Evolutionary conservation across 1,140 invertebrate species (phyloP).

Genomic region (Portunus trituberculatus): DNA sequence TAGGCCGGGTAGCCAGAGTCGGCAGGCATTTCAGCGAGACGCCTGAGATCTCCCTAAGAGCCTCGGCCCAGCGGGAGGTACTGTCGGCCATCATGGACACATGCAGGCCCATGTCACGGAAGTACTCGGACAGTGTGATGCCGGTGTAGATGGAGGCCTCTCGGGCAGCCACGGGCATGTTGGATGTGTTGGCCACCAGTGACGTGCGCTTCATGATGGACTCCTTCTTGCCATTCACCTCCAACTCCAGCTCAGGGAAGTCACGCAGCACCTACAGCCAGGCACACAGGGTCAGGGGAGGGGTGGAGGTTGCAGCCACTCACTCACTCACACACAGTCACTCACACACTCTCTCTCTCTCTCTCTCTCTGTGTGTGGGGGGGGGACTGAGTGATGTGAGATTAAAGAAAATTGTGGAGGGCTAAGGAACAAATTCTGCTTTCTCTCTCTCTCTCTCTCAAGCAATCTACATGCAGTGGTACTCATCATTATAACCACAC

Average conservation of each 20-base stretch:
- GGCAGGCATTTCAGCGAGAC: conserved; percentile 99
- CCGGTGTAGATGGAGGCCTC: conserved; percentile 99
- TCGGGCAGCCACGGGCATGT: conserved; percentile 99
- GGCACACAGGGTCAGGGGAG: not conserved
- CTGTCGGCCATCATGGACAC: conserved; percentile 99
- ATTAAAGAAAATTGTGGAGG: too few species aligned
- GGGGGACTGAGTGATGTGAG: too few species aligned
- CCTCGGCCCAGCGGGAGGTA: conserved; percentile 99
- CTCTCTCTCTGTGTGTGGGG: too few species aligned
- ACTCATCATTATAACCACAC: too few species aligned
- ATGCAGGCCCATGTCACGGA: conserved; percentile 99
- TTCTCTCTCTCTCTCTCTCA: too few species aligned
- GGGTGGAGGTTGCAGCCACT: not conserved
- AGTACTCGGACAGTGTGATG: conserved; percentile 99
- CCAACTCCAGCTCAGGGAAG: conserved; percentile 98
- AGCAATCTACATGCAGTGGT: too few species aligned
- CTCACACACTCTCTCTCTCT: not conserved
- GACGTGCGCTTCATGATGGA: conserved; percentile 99
- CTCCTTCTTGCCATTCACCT: conserved; percentile 96
- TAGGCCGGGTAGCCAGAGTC: conserved; percentile 99
- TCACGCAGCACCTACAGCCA: conserved; percentile 92
- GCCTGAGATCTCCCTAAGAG: conserved; percentile 99
- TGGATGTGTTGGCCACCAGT: conserved; percentile 99
- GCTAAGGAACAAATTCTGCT: too few species aligned
- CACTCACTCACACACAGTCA: not conserved